Percentiles rank a stretch among this genome's conserved stretches.
These are phyloP conservation scores for Melanotaenia boesemani DNA, from an alignment of 2,797 vertebrate species.

Conservation along the genomic window DNA sequence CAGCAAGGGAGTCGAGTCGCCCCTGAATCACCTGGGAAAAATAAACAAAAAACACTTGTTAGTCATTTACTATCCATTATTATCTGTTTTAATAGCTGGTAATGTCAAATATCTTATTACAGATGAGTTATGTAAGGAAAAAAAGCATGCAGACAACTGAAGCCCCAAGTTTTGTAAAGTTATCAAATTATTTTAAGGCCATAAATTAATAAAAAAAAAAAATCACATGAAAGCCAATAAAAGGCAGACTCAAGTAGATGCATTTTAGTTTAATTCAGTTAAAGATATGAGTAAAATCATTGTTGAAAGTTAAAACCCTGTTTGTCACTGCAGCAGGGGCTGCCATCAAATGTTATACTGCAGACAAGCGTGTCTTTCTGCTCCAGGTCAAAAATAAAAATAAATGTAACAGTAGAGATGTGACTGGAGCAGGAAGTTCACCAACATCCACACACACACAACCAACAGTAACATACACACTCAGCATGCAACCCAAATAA, in stretches of 20 bases:
- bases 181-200: conserved; percentile 19
- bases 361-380: conserved; percentile 52
- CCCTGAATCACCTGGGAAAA: conserved; percentile 91
- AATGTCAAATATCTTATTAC: conserved; percentile 35
- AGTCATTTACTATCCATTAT: conserved; percentile 18
- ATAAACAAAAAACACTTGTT: not conserved
- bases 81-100: not conserved
- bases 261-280: conserved; percentile 51
- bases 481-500: conserved; percentile 65
- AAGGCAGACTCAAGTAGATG: conserved; percentile 20
- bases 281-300: conserved; percentile 54
- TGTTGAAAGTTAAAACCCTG: conserved; percentile 9
- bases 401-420: conserved; percentile 7
- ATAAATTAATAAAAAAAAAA: conserved; percentile 30
- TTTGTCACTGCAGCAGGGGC: conserved; percentile 30
- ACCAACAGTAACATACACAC: conserved; percentile 23
- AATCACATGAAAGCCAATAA: conserved; percentile 33
- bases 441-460: conserved; percentile 32
- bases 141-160: conserved; percentile 58
- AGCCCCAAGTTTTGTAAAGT: conserved; percentile 25
- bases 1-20: conserved; percentile 90
- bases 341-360: conserved; percentile 39
- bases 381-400: conserved; percentile 45
- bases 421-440: conserved; percentile 61
- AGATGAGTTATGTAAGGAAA: conserved; percentile 8